Evolutionary conservation across 2,888 invertebrate species (phyloP).

Genomic region (Phaonia tiefii): DNA sequence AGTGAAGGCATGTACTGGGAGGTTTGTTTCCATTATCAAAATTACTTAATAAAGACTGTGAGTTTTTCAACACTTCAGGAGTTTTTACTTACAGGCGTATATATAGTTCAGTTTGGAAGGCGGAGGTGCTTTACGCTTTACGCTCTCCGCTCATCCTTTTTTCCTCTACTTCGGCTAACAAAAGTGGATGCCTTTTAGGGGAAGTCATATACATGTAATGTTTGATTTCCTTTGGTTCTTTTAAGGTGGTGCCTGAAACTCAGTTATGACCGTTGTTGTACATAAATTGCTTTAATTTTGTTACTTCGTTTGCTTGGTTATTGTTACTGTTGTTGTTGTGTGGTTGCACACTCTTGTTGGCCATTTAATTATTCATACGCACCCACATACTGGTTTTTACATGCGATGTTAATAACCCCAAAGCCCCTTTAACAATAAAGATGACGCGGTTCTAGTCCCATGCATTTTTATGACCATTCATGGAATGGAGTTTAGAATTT

Average conservation of each 20-base stretch:
- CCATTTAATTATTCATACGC: slow-evolving; percentile 56
- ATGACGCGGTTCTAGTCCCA: slow-evolving; percentile 6
- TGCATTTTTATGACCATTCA: slow-evolving; percentile 47
- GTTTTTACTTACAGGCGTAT: slow-evolving; percentile 13
- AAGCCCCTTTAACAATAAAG: neutral
- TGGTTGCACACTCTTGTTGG: neutral
- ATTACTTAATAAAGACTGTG: slow-evolving; percentile 59
- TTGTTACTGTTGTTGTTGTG: slow-evolving; percentile 29
- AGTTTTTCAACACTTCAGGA: neutral
- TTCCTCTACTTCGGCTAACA: neutral
- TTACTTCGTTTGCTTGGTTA: neutral
- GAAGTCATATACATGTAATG: slow-evolving; percentile 63
- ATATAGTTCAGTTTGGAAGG: too few relatives aligned
- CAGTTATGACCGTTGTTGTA: too few relatives aligned
- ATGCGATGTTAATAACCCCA: neutral
- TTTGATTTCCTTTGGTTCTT: slow-evolving; percentile 60
- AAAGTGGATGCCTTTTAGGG: slow-evolving; percentile 55
- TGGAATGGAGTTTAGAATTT: slow-evolving; percentile 45
- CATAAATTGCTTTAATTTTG: too few relatives aligned
- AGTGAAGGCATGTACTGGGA: slow-evolving; percentile 39
- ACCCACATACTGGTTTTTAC: slow-evolving; percentile 51
- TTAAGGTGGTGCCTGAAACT: too few relatives aligned
- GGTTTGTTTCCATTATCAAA: slow-evolving; percentile 56
- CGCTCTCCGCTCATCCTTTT: slow-evolving; percentile 26
- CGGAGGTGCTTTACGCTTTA: neutral